Evolutionary conservation across 2,888 invertebrate species (phyloP).

Genomic region (Apoderus coryli): DNA sequence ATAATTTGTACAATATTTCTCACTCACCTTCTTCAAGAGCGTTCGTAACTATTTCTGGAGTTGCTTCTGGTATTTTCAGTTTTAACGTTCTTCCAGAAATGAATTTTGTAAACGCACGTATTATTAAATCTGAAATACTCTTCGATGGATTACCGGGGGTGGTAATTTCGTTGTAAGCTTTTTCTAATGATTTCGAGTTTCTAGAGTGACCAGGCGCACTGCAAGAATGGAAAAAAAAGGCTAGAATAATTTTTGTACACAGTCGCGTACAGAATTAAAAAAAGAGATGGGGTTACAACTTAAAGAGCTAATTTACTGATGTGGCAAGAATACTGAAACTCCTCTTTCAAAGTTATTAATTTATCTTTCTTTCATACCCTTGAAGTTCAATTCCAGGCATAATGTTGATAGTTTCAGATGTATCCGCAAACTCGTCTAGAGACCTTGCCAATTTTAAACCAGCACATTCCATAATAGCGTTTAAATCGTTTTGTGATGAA

Average conservation of each 20-base stretch:
- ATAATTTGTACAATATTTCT: too few relatives aligned
- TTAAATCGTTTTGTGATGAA: constrained; percentile 8
- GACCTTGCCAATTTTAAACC: constrained; percentile 42
- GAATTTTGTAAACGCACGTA: constrained; percentile 41
- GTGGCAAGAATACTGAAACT: too few relatives aligned
- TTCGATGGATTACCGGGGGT: constrained; percentile 36
- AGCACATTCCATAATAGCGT: constrained; percentile 34
- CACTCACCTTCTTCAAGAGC: constrained; percentile 68
- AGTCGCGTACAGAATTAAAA: too few relatives aligned
- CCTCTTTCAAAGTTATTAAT: too few relatives aligned
- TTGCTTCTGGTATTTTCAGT: constrained; percentile 55
- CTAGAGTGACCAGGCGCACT: too few relatives aligned
- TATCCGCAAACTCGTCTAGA: constrained; percentile 39
- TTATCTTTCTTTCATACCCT: too few relatives aligned
- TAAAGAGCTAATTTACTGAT: too few relatives aligned
- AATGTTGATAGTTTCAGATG: constrained; percentile 40
- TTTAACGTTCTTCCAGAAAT: constrained; percentile 48
- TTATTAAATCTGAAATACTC: constrained; percentile 38
- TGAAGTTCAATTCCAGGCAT: constrained; percentile 43
- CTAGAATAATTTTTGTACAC: too few relatives aligned
- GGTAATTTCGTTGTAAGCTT: constrained; percentile 14
- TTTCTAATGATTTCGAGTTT: too few relatives aligned
- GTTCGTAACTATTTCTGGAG: constrained; percentile 50
- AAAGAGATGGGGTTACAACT: too few relatives aligned
- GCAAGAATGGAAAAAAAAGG: too few relatives aligned